Percentiles rank a stretch among this genome's conserved stretches.
These are phyloP conservation scores for Drosophila watanabei DNA, from an alignment of 1,140 invertebrate species.

Conservation along the genomic window DNA sequence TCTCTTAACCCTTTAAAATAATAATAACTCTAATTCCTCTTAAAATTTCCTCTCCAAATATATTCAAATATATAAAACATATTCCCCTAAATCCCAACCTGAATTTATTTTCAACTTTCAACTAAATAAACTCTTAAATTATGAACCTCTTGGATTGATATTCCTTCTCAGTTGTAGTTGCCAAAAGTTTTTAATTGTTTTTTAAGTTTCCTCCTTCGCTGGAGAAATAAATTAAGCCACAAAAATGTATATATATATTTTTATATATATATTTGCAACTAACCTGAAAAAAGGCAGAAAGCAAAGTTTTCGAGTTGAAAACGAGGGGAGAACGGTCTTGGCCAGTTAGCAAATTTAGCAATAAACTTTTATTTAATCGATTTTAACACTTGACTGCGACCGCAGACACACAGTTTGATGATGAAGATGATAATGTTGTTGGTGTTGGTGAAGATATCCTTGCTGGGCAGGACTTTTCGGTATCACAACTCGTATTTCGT, in stretches of 20 bases:
- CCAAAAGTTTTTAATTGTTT: slow-evolving; percentile 51
- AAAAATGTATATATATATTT: slow-evolving; percentile 21
- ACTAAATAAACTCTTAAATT: background rate
- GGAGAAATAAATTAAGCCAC: slow-evolving; percentile 47
- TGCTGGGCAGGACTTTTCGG: slow-evolving; percentile 1
- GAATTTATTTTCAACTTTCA: slow-evolving; percentile 37
- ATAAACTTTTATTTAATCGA: slow-evolving; percentile 83
- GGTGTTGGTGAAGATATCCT: slow-evolving; percentile 42
- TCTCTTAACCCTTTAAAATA: too few relatives aligned
- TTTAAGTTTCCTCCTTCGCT: slow-evolving; percentile 32
- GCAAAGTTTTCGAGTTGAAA: slow-evolving; percentile 6
- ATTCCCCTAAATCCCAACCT: slow-evolving; percentile 7
- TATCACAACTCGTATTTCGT: slow-evolving; percentile 5
- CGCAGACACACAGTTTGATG: slow-evolving; percentile 13
- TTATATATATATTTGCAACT: slow-evolving; percentile 25
- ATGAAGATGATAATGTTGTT: slow-evolving; percentile 2
- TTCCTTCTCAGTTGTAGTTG: slow-evolving; percentile 6
- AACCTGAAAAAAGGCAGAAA: slow-evolving; percentile 28
- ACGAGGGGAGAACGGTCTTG: slow-evolving; percentile 19
- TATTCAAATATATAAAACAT: background rate
- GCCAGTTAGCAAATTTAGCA: slow-evolving; percentile 81
- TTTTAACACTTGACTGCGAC: slow-evolving; percentile 80
- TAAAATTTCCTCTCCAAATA: background rate
- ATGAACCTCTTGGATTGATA: slow-evolving; percentile 18
- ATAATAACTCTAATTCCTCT: too few relatives aligned